Percentiles rank a stretch among this genome's conserved stretches.
Conservation (phyloP, 2,888 invertebrate genomes). For the Pecten maximus region DNA sequence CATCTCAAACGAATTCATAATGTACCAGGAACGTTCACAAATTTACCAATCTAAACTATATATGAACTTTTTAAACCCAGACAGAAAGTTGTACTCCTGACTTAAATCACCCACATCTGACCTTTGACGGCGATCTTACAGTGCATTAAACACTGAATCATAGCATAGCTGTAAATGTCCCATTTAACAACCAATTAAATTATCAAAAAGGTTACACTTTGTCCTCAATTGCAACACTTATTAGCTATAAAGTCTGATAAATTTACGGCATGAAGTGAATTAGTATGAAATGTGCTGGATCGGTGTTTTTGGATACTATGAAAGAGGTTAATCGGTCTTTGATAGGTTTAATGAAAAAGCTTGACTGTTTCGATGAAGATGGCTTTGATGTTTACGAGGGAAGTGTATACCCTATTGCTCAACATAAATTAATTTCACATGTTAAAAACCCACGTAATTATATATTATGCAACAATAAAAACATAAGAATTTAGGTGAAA, state of each 20-base stretch:
- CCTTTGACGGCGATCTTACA: not conserved
- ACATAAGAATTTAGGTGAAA: not conserved
- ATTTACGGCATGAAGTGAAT: not conserved
- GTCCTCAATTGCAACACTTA: not conserved
- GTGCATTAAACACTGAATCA: not conserved
- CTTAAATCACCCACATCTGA: not conserved
- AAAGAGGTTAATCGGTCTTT: not conserved
- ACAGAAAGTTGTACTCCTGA: too few species aligned
- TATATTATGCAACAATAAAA: not conserved
- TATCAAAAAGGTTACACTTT: not conserved
- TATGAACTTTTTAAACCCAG: too few species aligned
- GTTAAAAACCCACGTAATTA: not conserved
- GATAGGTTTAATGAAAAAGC: not conserved
- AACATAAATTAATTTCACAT: not conserved
- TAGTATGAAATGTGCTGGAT: not conserved
- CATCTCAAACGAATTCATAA: too few species aligned
- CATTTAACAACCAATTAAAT: not conserved
- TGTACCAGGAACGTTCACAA: too few species aligned
- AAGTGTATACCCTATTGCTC: not conserved
- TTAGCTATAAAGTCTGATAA: not conserved
- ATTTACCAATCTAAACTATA: too few species aligned
- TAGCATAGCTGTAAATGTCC: not conserved
- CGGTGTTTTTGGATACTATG: not conserved
- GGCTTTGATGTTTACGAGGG: not conserved
- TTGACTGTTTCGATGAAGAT: not conserved